Base-by-base conservation (phyloP, 2,888 invertebrate genomes). In the Eristalinus aeneus region DNA sequence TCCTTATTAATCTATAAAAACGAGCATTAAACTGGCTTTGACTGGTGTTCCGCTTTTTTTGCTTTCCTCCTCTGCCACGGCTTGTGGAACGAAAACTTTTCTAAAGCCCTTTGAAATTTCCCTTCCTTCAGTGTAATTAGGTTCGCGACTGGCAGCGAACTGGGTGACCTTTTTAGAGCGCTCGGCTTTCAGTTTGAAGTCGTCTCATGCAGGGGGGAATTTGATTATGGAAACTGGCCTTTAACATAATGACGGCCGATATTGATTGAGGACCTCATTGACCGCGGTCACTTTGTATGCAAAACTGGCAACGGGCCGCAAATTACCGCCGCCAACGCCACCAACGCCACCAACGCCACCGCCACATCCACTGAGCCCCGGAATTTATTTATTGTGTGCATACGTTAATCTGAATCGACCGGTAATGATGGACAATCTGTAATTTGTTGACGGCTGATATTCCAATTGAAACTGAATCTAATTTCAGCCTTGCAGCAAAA, bases 371-470 rank as follows among this genome's bases (percentile, higher is more conserved):
- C 23, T 60, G 31, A 60, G 27, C 27, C 27, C 27, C 5, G 27
- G 27, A 27, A 60, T 31, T 60, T 22, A 31, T 31, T 60, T 60
- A 27, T 46, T 46, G 46, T 6, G 46, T 72, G 67, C 54, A 64
- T 72, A 31, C 54, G 72, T 63, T 76, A 82, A 82, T 77, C 61
- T 61, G 61, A 68, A 46, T 77, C 64, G 22, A 2, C n/a, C 77
- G 39, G 58, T 71, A 78, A 71, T 71, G 69, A 63, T 53, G 61
- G 67, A 54, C 34, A 61, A 68, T 68, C 34, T 76, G 68, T 61
- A 74, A 58, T 74, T 74, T 73, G 46, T 67, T 39, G 56, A 75
- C 58, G n/a, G 53, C 36, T 61, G 32, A 61, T 53, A 67, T 46
- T 9, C 9, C 31, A 16, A 46, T 46, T 23, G 22, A 54, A 76